Conservation (phyloP, 2,888 invertebrate species). For the Dryomyza anilis region DNA sequence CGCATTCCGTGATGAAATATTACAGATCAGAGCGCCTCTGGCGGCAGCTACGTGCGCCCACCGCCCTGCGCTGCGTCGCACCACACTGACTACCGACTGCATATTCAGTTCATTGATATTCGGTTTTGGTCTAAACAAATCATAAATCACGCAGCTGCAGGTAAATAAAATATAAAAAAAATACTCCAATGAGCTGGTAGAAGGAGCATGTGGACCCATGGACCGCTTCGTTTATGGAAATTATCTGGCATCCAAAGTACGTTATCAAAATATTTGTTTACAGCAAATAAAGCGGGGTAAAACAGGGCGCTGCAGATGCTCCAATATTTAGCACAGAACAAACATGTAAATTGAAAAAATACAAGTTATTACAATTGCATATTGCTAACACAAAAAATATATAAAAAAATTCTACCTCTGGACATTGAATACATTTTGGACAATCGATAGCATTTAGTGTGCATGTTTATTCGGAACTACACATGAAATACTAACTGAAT, state of each 20-base stretch:
- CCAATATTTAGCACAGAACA: too few species aligned
- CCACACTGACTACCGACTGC: not conserved
- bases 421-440: too few species aligned
- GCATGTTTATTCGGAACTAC: too few species aligned
- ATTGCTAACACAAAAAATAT: too few species aligned
- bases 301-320: not conserved
- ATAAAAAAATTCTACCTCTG: too few species aligned
- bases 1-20: slow-evolving; percentile 20
- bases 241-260: not conserved
- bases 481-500: too few species aligned
- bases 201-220: too few species aligned
- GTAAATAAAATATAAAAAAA: slow-evolving; percentile 55
- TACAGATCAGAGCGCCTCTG: slow-evolving; percentile 1
- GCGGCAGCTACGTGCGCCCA: not conserved
- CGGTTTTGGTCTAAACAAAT: slow-evolving; percentile 42
- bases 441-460: too few species aligned
- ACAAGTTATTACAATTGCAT: too few species aligned
- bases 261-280: slow-evolving; percentile 6
- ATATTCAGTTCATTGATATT: slow-evolving; percentile 14
- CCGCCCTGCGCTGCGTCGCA: not conserved
- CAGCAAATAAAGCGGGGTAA: not conserved
- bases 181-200: too few species aligned
- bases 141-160: slow-evolving; percentile 53
- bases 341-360: too few species aligned
- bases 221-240: slow-evolving; percentile 3